These are phyloP conservation scores for Polydesmus complanatus DNA, from an alignment of 2,888 invertebrate genomes.

Conservation along the genomic window DNA sequence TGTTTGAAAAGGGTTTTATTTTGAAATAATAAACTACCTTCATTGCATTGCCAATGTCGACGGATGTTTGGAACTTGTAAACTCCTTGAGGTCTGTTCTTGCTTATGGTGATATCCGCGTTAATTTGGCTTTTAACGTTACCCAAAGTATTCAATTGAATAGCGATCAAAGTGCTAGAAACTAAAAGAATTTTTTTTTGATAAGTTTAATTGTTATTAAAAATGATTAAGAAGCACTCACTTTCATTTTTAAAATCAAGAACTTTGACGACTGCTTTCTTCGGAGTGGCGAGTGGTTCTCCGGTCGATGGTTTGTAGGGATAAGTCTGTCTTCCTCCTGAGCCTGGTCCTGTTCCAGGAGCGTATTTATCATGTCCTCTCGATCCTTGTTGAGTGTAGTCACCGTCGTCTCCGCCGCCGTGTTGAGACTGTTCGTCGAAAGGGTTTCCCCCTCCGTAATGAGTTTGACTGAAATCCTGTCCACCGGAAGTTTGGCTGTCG, in stretches of 20 bases:
- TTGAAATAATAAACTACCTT: no score
- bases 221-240: no score
- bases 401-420: conserved; percentile 1
- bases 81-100: conserved; percentile 3
- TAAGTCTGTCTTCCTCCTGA: neutral
- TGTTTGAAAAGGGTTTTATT: no score
- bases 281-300: neutral
- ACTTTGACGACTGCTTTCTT: neutral
- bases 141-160: conserved; percentile 3
- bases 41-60: conserved; percentile 5
- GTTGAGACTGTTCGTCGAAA: no score
- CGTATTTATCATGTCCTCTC: neutral
- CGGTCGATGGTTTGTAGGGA: neutral
- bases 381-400: neutral
- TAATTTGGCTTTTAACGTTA: conserved; percentile 7
- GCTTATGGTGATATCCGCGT: conserved; percentile 1
- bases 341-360: neutral
- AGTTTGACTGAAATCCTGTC: neutral
- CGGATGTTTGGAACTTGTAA: neutral
- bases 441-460: no score
- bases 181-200: no score
- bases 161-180: no score
- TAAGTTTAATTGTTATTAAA: no score
- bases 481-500: no score
- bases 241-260: neutral